Evolutionary conservation across 2,888 invertebrate species (phyloP).

Genomic region (Zele albiditarsus): DNA sequence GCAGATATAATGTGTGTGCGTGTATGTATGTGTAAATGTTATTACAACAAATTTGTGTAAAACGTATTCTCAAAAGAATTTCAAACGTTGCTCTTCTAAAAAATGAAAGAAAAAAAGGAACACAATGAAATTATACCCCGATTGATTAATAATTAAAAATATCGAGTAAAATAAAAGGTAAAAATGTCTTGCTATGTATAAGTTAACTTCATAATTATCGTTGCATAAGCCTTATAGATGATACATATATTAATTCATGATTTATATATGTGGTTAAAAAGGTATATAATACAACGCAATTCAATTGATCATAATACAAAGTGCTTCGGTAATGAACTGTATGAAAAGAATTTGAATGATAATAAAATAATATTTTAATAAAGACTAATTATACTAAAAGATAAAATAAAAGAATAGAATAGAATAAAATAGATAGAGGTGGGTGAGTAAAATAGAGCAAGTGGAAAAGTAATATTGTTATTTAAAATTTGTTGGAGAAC

Average conservation of each 20-base stretch:
- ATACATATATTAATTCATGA: not conserved
- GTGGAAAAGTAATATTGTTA: not conserved
- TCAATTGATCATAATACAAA: conserved; percentile 18
- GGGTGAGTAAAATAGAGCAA: not conserved
- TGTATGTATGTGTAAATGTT: not conserved
- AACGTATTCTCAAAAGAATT: not conserved
- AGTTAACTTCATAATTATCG: not conserved
- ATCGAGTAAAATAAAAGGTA: not conserved
- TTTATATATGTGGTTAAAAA: conserved; percentile 12
- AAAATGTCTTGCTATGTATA: not conserved
- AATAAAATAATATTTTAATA: conserved; percentile 31
- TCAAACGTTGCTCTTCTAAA: not conserved
- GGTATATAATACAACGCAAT: not conserved
- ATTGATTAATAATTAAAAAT: not conserved
- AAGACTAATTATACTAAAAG: conserved; percentile 25
- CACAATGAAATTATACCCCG: not conserved
- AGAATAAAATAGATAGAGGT: not conserved
- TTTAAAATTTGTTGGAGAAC: not conserved
- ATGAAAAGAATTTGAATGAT: conserved; percentile 26
- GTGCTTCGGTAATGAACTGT: conserved; percentile 32
- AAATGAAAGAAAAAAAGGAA: not conserved
- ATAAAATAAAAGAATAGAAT: conserved; percentile 15
- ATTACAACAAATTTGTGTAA: conserved; percentile 5
- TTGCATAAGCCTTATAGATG: not conserved
- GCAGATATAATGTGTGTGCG: not conserved